Base-by-base conservation (phyloP, 1,140 invertebrate species). In the Brachionus asplanchnoidis region DNA sequence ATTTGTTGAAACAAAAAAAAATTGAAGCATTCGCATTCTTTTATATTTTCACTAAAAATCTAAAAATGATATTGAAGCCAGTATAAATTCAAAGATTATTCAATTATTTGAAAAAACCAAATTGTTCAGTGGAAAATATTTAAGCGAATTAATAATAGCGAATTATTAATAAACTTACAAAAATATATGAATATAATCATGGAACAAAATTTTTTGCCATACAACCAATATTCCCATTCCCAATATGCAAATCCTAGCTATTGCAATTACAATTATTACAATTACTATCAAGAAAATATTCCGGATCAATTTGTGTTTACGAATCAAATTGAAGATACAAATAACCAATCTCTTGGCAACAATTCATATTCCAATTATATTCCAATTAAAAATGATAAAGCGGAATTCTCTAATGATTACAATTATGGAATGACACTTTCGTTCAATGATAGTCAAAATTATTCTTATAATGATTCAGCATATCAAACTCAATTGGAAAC, bases 391-490 rank as follows among this genome's bases (percentile, higher is more conserved):
- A 60, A 20, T 23, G 53, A 60, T 8, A 60, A 60, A 17, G 3
- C n/a, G 9, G 53, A 60, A 20, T 60, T 20, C 20, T 8, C 8
- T 23, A 60, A 23, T 26, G n/a, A 17, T 8, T 20, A 26, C 53
- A 60, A 60, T 60, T 60, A 20, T 60, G 53, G 53, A 8, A 5
- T 23, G 9, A 17, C 53, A 60, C 20, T 23, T 60, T n/a, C 32
- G 0, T 40, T 40, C 11, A 40, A 73, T 42, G 68, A 40, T 9
- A 73, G 68, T 44, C 17, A 73, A n/a, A 73, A 73, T 73, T 40
- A 42, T 40, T 73, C 68, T 14, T 73, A 77, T 23, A 77, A 77
- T 28, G 73, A 77, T 77, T 77, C 73, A 77, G 73, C 73, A 6
- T 77, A 77, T 28, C 73, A 77, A 50, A 77, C 73, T 14, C 73